Evolutionary conservation across 2,888 invertebrate species (phyloP), one percentile per base, ranked within the genome.

Genomic region (Acanthosepion lycidas): DNA sequence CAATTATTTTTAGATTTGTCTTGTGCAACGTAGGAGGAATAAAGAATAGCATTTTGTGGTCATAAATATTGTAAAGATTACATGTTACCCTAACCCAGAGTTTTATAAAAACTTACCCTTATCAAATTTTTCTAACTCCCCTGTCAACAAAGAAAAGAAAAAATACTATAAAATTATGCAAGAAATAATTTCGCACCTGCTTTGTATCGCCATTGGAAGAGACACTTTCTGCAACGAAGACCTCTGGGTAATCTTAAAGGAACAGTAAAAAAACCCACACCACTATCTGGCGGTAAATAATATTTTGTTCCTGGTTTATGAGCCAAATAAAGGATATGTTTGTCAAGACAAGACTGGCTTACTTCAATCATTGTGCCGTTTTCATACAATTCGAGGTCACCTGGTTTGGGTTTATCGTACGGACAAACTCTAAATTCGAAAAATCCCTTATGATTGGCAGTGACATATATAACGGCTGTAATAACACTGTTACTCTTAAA

Each of bases 381-480:
- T 12, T 78, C 49, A 91, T 95, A 95, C 23, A 64, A 42, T 94
- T 96, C 96, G 8, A 96, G 42, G 94, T 96, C 96, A 20, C 95
- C 96, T 6, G 94, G 53, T 18, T 49, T 92, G 1, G 96, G 96
- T 49, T 95, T 91, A 94, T 96, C 96, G 94, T 96, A 96, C 4
- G 95, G 94, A 94, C 96, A 96, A 23, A 96, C 94, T 28, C 95
- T 95, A 94, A 96, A 95, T 95, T 96, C 96, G 51, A 95, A 94
- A 95, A 95, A 96, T 51, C 96, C 96, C 59, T 95, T 95, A 94
- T 96, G 96, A 94, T 95, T 95, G 93, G 96, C 95, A 53, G 96
- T 96, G 51, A 96, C 95, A 4, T 95, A 95, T 28, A 95, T 95
- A 28, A 94, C 95, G n/a, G 95, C 95, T 0, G 94, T 95, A 64